Evolutionary conservation across 2,888 invertebrate genomes (phyloP).

Genomic region (Lepidocyrtinus sp.): DNA sequence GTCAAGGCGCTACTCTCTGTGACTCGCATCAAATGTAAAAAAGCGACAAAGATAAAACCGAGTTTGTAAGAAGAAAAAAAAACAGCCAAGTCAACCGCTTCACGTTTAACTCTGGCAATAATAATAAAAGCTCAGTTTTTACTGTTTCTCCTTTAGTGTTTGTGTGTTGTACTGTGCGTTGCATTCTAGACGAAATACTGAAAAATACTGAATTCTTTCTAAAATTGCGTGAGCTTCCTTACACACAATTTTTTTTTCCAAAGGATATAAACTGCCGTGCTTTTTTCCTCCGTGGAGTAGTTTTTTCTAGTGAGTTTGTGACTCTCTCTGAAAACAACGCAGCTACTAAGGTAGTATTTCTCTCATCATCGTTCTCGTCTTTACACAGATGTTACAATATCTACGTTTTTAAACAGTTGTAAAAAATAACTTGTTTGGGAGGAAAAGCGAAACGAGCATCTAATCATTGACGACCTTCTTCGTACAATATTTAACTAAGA

Average conservation of each 20-base stretch:
- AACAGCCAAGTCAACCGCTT: slow-evolving; percentile 8
- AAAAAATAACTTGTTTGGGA: slow-evolving; percentile 10
- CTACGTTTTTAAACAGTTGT: slow-evolving; percentile 41
- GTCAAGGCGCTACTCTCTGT: no score
- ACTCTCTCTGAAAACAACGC: not conserved
- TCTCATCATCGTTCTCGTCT: slow-evolving; percentile 39
- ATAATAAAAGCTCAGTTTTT: slow-evolving; percentile 13
- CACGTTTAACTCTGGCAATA: slow-evolving; percentile 3
- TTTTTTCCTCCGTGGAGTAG: no score
- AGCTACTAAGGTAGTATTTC: slow-evolving; percentile 30
- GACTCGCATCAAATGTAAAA: not conserved
- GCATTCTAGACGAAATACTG: no score
- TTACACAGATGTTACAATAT: slow-evolving; percentile 37
- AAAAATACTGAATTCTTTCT: no score
- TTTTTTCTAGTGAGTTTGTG: no score
- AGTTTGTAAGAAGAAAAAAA: not conserved
- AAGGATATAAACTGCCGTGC: no score
- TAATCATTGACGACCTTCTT: no score
- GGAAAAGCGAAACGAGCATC: not conserved
- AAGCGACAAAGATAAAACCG: no score
- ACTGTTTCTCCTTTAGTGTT: slow-evolving; percentile 8
- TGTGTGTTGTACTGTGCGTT: not conserved
- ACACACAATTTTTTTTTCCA: slow-evolving; percentile 13
- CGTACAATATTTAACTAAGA: no score
- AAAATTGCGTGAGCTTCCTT: no score